Conservation (phyloP, 1,140 invertebrate species). For the Stegodyphus dumicola region DNA sequence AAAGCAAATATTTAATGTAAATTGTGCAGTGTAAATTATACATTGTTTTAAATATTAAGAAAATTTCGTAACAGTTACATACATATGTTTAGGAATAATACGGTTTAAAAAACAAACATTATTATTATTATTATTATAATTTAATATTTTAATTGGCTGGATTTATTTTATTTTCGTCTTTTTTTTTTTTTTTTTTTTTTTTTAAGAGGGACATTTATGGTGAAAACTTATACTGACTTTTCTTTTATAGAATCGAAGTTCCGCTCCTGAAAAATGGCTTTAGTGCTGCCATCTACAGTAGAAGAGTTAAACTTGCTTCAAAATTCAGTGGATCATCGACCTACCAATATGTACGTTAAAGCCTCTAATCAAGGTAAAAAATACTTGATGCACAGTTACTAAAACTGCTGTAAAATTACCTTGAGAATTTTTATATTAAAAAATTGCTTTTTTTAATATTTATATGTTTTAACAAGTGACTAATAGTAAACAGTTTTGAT, state of each 20-base stretch:
- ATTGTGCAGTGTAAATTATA: too few relatives aligned
- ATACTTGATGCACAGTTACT: not conserved
- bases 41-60: too few relatives aligned
- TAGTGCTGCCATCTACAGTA: constrained; percentile 55
- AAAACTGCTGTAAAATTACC: not conserved
- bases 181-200: not conserved
- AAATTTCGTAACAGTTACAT: too few relatives aligned
- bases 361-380: constrained; percentile 28
- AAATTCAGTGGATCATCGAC: not conserved
- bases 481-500: not conserved
- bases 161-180: not conserved
- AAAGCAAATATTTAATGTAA: too few relatives aligned
- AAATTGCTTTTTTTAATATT: not conserved
- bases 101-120: not conserved
- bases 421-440: not conserved
- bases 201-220: not conserved
- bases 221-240: not conserved
- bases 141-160: not conserved
- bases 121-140: not conserved
- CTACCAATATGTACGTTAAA: constrained; percentile 18
- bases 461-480: not conserved
- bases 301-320: constrained; percentile 43
- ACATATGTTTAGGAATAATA: not conserved
- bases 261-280: constrained; percentile 8
- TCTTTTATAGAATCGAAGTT: not conserved